A percentile compares a stretch with the other conserved stretches of the same genome.
phyloP scores from a whole-genome alignment of 2,888 invertebrate species.

The Clusia tigrina region DNA sequence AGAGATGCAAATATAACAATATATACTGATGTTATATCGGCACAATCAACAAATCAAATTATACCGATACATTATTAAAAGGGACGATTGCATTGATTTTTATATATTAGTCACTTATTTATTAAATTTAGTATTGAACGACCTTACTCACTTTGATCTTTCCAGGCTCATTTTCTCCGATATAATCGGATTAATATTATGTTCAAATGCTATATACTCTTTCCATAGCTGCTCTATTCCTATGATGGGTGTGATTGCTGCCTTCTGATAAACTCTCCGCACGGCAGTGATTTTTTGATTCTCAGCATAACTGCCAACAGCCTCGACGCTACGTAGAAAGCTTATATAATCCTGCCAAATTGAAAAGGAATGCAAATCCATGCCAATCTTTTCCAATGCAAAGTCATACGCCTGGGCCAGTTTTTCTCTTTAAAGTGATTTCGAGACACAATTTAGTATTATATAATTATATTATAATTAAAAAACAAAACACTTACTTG shows the following conservation, averaged over 20 bases:
- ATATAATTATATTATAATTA: constrained; percentile 13
- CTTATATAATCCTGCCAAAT: constrained; percentile 98
- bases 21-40: too few species aligned
- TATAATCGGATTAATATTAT: constrained; percentile 78
- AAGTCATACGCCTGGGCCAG: constrained; percentile 99
- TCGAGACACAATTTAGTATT: neutral
- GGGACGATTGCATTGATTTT: too few species aligned
- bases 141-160: constrained; percentile 69
- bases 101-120: too few species aligned
- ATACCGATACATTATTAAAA: too few species aligned
- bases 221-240: constrained; percentile 97
- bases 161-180: constrained; percentile 99
- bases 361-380: constrained; percentile 96
- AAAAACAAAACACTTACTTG: constrained; percentile 73
- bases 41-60: too few species aligned
- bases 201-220: constrained; percentile 97
- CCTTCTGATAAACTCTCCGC: constrained; percentile 94
- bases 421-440: constrained; percentile 78
- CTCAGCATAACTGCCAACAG: constrained; percentile 98
- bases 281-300: constrained; percentile 99
- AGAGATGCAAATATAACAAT: too few species aligned
- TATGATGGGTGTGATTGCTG: constrained; percentile 94
- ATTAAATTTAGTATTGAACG: neutral
- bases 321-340: constrained; percentile 95
- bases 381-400: constrained; percentile 97